Evolutionary conservation across 2,113 vertebrate genomes (phyloP).

Genomic region (Barnardius zonarius): DNA sequence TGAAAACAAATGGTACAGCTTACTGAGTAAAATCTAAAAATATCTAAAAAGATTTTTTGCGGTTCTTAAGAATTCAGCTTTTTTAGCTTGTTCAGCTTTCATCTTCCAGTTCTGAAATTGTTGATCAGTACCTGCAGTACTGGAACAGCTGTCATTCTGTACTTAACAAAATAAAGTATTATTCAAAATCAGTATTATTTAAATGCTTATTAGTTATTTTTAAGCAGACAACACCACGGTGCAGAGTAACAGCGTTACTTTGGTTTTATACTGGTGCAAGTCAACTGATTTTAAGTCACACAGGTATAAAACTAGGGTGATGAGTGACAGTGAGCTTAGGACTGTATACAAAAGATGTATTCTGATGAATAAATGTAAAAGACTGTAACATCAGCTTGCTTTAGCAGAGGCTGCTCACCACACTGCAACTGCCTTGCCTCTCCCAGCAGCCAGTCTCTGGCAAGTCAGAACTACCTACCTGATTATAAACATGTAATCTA

Average conservation of each 20-base stretch:
- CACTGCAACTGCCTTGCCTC: too few species aligned
- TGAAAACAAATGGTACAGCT: slow-evolving; percentile 44
- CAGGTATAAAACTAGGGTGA: not conserved
- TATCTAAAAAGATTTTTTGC: slow-evolving; percentile 65
- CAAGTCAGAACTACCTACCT: too few species aligned
- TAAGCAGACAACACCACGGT: not conserved
- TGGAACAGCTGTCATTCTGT: slow-evolving; percentile 64
- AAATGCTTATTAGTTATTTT: not conserved
- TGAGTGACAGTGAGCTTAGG: not conserved
- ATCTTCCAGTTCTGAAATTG: slow-evolving; percentile 62
- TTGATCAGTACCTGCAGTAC: slow-evolving; percentile 37
- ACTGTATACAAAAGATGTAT: rapidly evolving
- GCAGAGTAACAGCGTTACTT: not conserved
- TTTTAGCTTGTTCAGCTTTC: slow-evolving; percentile 67
- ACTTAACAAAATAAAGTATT: slow-evolving; percentile 16
- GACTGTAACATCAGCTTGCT: not conserved
- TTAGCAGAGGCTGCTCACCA: not conserved
- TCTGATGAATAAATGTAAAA: not conserved
- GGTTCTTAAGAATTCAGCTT: slow-evolving; percentile 78
- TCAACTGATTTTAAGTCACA: not conserved
- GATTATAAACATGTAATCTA: rapidly evolving
- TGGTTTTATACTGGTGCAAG: not conserved
- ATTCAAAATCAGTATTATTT: not conserved
- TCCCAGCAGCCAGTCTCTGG: not conserved
- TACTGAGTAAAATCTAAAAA: slow-evolving; percentile 68